Evolutionary conservation across 2,888 invertebrate species (phyloP).

Genomic region (Drosophila eohydei): DNA sequence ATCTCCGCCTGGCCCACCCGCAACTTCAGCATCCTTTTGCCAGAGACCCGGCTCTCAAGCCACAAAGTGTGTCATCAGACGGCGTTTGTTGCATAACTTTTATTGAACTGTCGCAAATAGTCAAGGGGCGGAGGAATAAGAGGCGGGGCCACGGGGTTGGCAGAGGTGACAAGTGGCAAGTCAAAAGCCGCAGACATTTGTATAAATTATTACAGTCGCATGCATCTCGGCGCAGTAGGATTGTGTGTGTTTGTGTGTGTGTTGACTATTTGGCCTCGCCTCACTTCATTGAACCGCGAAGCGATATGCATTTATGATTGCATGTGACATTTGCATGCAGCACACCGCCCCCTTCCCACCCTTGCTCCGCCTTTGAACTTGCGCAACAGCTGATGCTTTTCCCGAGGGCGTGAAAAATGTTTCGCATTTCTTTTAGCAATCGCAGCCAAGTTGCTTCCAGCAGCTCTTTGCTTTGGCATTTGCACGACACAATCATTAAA

Average conservation of each 20-base stretch:
- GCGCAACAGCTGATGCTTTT: constrained; percentile 48
- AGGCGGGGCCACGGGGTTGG: neutral
- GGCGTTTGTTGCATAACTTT: constrained; percentile 70
- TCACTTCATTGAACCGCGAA: constrained; percentile 4
- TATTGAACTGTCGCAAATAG: constrained; percentile 72
- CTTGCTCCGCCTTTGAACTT: constrained; percentile 17
- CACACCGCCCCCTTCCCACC: neutral
- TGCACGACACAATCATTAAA: constrained; percentile 79
- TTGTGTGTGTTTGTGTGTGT: constrained; percentile 24
- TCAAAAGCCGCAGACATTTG: constrained; percentile 78
- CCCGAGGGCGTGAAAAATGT: constrained; percentile 49
- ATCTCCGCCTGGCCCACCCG: constrained; percentile 32
- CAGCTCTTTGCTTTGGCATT: constrained; percentile 61
- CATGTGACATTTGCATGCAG: constrained; percentile 71
- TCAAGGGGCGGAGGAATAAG: neutral
- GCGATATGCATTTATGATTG: constrained; percentile 78
- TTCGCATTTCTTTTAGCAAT: constrained; percentile 45
- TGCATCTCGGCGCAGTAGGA: constrained; percentile 47
- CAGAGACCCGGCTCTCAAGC: neutral
- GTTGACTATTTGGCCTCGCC: constrained; percentile 42
- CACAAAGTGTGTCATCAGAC: constrained; percentile 74
- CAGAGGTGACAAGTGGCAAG: constrained; percentile 73
- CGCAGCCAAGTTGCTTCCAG: constrained; percentile 18
- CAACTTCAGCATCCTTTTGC: constrained; percentile 23
- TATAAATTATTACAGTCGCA: constrained; percentile 73